These are phyloP conservation scores for Thinocorus orbignyianus DNA, from an alignment of 2,113 vertebrate genomes.

Conservation along the genomic window DNA sequence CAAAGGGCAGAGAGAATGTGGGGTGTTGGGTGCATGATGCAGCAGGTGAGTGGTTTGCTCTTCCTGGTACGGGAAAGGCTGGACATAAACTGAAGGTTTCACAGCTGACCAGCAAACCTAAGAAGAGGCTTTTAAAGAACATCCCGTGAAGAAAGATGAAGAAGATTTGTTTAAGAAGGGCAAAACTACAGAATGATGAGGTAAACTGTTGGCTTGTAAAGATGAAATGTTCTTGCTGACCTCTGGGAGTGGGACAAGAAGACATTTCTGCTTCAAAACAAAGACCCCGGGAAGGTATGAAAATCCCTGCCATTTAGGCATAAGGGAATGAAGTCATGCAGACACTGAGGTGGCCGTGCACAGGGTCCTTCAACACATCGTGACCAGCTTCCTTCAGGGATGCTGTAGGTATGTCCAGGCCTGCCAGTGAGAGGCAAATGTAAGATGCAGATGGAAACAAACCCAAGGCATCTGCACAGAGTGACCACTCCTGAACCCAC, in stretches of 20 bases:
- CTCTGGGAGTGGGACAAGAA: neutral
- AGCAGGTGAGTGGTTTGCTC: neutral
- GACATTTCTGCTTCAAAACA: neutral
- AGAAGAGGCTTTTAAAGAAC: neutral
- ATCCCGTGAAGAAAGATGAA: neutral
- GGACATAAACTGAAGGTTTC: neutral
- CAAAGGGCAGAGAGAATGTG: neutral
- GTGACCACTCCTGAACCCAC: neutral
- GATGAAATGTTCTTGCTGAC: neutral
- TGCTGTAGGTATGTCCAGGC: neutral
- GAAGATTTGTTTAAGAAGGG: neutral
- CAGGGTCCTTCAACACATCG: neutral
- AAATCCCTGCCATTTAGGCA: neutral
- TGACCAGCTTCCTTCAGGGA: neutral
- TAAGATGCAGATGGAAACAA: neutral
- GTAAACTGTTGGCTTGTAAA: neutral
- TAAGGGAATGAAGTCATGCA: neutral
- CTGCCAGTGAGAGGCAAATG: neutral
- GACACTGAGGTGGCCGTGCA: accelerated
- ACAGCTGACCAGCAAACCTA: neutral
- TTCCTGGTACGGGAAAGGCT: neutral
- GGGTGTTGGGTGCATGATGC: neutral
- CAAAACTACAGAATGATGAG: neutral
- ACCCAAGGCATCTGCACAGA: neutral
- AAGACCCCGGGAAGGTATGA: neutral